These are phyloP conservation scores for Phaethornis superciliosus DNA, from an alignment of 2,113 vertebrate species.

Conservation along the genomic window DNA sequence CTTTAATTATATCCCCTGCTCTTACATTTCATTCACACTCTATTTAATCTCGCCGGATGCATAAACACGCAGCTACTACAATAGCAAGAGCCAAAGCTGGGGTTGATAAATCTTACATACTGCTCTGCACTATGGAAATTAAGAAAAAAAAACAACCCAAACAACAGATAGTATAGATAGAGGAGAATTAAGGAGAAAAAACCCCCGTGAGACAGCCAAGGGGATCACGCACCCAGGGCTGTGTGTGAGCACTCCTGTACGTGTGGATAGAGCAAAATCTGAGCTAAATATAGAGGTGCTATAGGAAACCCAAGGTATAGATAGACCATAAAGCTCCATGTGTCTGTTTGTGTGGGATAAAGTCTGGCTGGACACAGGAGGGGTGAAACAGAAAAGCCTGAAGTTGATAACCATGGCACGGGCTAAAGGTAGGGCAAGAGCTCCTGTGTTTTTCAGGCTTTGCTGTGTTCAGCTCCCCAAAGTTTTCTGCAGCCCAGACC, in stretches of 20 bases:
- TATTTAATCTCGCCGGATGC: not conserved
- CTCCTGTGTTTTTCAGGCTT: not conserved
- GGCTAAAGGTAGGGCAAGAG: not conserved
- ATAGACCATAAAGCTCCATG: conserved; percentile 1
- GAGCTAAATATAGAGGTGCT: conserved; percentile 62
- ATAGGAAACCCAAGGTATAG: conserved; percentile 32
- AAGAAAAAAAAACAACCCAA: not conserved
- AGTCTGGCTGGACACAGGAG: not conserved
- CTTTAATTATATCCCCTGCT: not conserved
- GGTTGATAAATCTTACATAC: not conserved
- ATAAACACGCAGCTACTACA: not conserved
- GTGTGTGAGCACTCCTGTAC: not conserved
- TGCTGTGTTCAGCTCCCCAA: not conserved
- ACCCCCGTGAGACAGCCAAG: not conserved
- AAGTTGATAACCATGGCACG: not conserved
- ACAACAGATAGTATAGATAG: not conserved
- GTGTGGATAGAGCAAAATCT: not conserved
- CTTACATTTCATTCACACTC: conserved; percentile 14
- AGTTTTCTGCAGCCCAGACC: not conserved
- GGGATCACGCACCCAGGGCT: not conserved
- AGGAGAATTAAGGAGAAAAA: not conserved
- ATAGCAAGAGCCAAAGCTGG: not conserved
- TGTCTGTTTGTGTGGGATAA: not conserved
- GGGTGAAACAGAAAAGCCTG: not conserved
- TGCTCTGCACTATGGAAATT: fast-evolving